Conservation (phyloP, 2,797 vertebrate genomes). For the Margarornis squamiger region DNA sequence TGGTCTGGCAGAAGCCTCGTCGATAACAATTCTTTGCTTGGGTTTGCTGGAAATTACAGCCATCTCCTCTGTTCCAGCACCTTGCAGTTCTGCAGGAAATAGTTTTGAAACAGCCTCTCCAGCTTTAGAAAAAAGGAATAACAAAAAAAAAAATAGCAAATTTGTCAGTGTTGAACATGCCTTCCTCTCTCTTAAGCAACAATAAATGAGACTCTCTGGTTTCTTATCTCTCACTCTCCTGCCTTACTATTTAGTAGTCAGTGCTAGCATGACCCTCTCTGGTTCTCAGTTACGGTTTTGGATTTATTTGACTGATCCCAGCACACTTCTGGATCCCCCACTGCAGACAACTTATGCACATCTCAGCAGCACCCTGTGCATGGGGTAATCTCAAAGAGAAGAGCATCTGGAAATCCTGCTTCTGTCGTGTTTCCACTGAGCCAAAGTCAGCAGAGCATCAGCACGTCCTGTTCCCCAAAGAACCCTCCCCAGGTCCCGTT, state of each 20-base stretch:
- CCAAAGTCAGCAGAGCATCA: accelerated
- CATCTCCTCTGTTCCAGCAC: not conserved
- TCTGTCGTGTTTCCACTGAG: not conserved
- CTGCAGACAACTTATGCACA: not conserved
- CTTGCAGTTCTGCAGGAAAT: not conserved
- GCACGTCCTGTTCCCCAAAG: accelerated
- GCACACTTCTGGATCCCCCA: not conserved
- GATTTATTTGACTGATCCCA: not conserved
- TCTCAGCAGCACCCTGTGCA: not conserved
- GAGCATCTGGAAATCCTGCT: not conserved
- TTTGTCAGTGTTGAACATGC: not conserved
- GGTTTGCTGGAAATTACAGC: conserved; percentile 43
- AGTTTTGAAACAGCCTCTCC: conserved; percentile 10
- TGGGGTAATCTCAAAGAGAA: accelerated
- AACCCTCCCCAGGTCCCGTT: not conserved
- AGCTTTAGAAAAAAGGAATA: not conserved
- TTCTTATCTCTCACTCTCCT: not conserved
- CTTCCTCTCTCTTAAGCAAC: not conserved
- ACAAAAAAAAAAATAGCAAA: not conserved
- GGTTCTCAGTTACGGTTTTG: not conserved
- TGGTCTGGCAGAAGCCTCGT: not conserved
- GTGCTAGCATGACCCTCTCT: not conserved
- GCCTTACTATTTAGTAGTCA: not conserved
- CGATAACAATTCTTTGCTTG: conserved; percentile 7
- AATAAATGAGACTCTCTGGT: not conserved